Evolutionary conservation across 92 coral and sea anemone genomes (phyloP), one percentile per base, ranked within the genome.

Genomic region (Desmophyllum pertusum): DNA sequence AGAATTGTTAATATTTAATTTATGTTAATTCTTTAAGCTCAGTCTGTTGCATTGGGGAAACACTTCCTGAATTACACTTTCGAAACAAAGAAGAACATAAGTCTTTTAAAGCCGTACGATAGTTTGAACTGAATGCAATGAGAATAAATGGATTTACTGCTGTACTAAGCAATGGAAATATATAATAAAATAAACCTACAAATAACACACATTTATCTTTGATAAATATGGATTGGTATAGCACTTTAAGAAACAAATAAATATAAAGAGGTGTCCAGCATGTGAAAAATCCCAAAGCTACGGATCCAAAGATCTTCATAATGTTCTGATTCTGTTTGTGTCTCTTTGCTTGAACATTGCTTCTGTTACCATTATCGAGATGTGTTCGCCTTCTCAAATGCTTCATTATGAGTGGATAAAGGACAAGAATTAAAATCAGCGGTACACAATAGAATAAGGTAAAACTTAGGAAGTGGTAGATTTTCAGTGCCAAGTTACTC

Each of bases 201-300:
- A 78, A 17, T 27, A 78, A 5, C 13, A 14, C 25, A 63, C 55
- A 78, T 40, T 27, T 53, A 33, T 77, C 81, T 10, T 36, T 29
- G 6, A 25, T 14, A 61, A 78, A 19, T n/a, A 39, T 38, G 3
- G 50, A 41, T 62, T 71, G 82, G 38, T 78, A 33, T 9, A 62
- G 53, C 59, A 45, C 5, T 78, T 63, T 61, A 21, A 78, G 70
- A 62, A 78, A 38, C 70, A 78, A 19, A 13, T 61, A 78, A 39
- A 61, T 18, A 40, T 63, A 78, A 18, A 78, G 71, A n/a, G 82
- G 82, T 57, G 82, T 78, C 82, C 82, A 78, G 55, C 82, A 61
- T 15, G 15, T 43, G 65, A 59, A 78, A 59, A 78, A 78, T 61
- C 70, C 71, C 4, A 53, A 10, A 23, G 57, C 23, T 6, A 77